phyloP scores from a whole-genome alignment of 2,797 vertebrate genomes.

The Poecilia velifera region DNA sequence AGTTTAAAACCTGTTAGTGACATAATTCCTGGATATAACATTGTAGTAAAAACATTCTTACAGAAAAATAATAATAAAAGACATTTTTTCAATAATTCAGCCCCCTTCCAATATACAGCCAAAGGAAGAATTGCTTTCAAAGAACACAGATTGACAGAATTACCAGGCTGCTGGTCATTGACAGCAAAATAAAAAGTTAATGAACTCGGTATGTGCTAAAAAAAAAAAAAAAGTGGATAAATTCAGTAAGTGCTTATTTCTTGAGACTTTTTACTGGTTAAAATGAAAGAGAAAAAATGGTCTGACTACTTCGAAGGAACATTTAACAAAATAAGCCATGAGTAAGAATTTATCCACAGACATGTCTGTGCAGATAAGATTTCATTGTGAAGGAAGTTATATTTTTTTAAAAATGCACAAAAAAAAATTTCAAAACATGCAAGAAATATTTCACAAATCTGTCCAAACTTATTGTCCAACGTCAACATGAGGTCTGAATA shows the following conservation, averaged over 20 bases:
- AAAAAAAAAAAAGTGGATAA: not conserved
- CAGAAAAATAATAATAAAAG: not conserved
- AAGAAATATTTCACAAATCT: not conserved
- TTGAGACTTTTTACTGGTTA: not conserved
- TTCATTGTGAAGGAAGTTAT: not conserved
- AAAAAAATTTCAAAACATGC: not conserved
- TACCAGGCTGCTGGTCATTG: not conserved
- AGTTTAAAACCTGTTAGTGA: not conserved
- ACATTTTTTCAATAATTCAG: not conserved
- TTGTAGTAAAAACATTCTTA: not conserved
- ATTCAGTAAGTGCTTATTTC: not conserved
- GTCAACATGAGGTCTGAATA: not conserved
- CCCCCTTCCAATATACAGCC: not conserved
- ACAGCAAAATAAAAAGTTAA: not conserved
- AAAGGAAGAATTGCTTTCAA: not conserved
- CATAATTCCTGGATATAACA: not conserved
- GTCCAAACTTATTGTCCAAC: not conserved
- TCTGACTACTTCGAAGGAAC: not conserved
- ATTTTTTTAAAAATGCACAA: not conserved
- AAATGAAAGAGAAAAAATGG: not conserved
- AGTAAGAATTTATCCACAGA: not conserved
- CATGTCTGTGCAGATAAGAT: not conserved
- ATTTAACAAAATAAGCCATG: not conserved
- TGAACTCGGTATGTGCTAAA: not conserved
- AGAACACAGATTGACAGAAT: not conserved